Evolutionary conservation across 2,797 vertebrate genomes (phyloP).

Genomic region (Rachycentron canadum): DNA sequence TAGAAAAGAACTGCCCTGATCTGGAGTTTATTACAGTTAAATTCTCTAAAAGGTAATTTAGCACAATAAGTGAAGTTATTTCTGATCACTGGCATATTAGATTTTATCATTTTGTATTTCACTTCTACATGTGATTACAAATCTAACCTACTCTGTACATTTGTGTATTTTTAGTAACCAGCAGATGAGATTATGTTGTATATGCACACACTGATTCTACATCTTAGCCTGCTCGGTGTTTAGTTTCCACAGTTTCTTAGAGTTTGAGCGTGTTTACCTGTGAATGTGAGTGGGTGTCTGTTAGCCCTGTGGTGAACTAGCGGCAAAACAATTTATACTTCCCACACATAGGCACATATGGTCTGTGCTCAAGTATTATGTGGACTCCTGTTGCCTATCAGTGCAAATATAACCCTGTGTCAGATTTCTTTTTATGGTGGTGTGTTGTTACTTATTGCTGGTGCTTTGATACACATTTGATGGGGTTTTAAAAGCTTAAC

Average conservation of each 20-base stretch:
- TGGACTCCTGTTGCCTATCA: slow-evolving; percentile 2
- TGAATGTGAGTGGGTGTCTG: slow-evolving; percentile 16
- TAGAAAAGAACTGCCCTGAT: not conserved
- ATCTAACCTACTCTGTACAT: not conserved
- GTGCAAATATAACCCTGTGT: slow-evolving; percentile 15
- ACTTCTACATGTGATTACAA: not conserved
- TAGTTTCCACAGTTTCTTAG: not conserved
- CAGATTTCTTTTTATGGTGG: slow-evolving; percentile 23
- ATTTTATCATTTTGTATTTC: not conserved
- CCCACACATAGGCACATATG: not conserved
- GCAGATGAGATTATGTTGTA: not conserved
- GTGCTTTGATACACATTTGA: slow-evolving; percentile 27
- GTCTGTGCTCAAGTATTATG: slow-evolving; percentile 1
- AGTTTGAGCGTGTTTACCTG: slow-evolving; percentile 11
- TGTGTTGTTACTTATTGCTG: slow-evolving; percentile 18
- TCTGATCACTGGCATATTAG: not conserved
- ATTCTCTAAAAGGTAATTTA: not conserved
- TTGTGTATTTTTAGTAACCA: not conserved
- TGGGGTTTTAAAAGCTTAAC: slow-evolving; percentile 39
- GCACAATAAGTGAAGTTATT: not conserved
- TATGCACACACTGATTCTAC: not conserved
- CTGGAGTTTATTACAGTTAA: not conserved
- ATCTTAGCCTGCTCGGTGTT: not conserved
- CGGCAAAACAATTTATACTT: not conserved
- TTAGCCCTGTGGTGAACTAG: slow-evolving; percentile 2